Evolutionary conservation across 1,140 invertebrate species (phyloP), one percentile per base, ranked within the genome.

Genomic region (Aphis gossypii): DNA sequence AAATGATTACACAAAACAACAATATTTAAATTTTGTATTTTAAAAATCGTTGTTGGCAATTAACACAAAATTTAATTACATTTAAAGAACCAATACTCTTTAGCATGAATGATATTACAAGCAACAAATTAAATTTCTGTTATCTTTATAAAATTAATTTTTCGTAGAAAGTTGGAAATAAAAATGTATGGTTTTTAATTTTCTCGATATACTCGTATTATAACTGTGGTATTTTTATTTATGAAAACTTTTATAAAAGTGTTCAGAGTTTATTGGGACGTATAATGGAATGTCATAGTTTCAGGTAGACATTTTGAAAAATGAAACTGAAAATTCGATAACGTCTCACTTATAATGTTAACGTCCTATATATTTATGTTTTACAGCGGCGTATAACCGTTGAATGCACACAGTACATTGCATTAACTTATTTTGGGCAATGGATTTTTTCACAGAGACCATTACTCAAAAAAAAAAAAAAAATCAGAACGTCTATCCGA

Each of bases 391-490:
- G 76, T 83, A 8, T 82, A 23, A 41, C 38, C 35, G 38, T 35
- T 23, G 21, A 41, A 41, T 35, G 5, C 76, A 5, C 76, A 38
- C 76, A 68, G 60, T n/a, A 68, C 20, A 18, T 82, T 18, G 6
- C 35, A 23, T 82, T 82, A 82, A 82, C 76, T 83, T 83, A 23
- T 83, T 83, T 83, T 35, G 35, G 38, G 18, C 35, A 9, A 83
- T 11, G 7, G 38, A 41, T 8, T 35, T 41, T 41, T 23, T 8
- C 82, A 38, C 35, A 35, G 35, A 21, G 7, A 83, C 20, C 6
- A 83, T 83, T 83, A 83, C 82, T 83, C 82, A 83, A 41, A 18
- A 83, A n/a, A 41, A 83, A 41, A 82, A 82, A 82, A 38, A 60
- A 60, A 60, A 38, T 82, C 35, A 21, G 6, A 21, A 82, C 6